A percentile compares a stretch with the other conserved stretches of the same genome.
Evolutionary conservation across 2,888 invertebrate species (phyloP).

Genomic region (Aspidapion aeneum): DNA sequence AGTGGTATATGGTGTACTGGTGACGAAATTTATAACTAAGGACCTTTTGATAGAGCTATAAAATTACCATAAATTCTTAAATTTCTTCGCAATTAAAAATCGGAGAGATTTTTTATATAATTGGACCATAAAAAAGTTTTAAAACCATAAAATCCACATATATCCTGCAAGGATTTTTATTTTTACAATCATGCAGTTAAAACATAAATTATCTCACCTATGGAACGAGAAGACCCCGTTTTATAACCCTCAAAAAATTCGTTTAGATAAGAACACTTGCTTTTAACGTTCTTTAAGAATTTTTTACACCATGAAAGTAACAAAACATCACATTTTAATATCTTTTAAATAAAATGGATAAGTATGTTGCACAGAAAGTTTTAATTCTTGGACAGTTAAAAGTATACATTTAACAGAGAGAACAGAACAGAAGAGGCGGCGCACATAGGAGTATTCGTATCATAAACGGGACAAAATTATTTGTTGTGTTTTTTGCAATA

Average conservation of each 20-base stretch:
- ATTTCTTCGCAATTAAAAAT: constrained; percentile 12
- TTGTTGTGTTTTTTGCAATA: no score
- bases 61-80: constrained; percentile 13
- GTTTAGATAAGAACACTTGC: neutral
- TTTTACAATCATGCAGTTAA: neutral
- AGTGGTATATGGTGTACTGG: neutral
- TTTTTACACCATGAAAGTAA: no score
- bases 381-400: no score
- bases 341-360: no score
- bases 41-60: constrained; percentile 17
- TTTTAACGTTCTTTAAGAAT: no score
- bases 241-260: neutral
- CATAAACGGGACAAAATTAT: no score
- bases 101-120: constrained; percentile 9
- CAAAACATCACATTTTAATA: no score
- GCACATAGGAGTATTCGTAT: no score
- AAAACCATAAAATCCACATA: neutral
- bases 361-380: no score
- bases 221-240: neutral
- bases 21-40: constrained; percentile 17
- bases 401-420: no score
- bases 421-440: no score
- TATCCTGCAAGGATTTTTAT: neutral
- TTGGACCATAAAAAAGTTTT: constrained; percentile 14
- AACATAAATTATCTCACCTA: neutral